Base-by-base conservation (phyloP, 2,113 vertebrate species). In the Sigmodon hispidus region DNA sequence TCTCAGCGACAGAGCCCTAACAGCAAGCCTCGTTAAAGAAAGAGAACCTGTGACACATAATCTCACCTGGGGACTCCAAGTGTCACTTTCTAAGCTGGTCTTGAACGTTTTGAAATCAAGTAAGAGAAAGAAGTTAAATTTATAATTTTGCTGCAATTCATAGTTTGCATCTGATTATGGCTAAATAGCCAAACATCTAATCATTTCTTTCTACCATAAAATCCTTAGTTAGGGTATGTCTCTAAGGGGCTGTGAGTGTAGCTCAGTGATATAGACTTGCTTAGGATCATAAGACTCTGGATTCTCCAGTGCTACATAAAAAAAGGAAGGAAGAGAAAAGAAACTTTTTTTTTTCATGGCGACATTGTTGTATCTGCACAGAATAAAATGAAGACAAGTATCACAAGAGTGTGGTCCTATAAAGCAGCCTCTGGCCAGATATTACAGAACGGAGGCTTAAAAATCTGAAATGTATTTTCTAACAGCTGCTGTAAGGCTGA, bases 81-180 rank as follows among this genome's bases (percentile, higher is more conserved):
- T 19, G 17, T 13, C 22, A 81, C 24, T n/a, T n/a, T n/a, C 40
- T 5, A 6, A 4, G 34, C 55, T 16, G 17, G 16, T 50, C 75
- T 61, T 26, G 3, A 73, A 29, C 43, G 31, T 13, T 81, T 93
- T 45, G 87, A 69, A 90, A 19, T 40, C 40, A 61, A 81, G 65
- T n/a, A 80, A 89, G 69, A 94, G 88, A 89, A 6, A 79, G 43
- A 81, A 85, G 29, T 61, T 86, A 12, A 92, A 45, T 85, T 65
- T 65, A 34, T 75, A 48, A 61, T 89, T 81, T 45, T 19, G 11
- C 19, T 26, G 15, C 24, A 3, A 63, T 80, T 87, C 26, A 26
- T 43, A 19, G 31, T 86, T 89, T 21, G 45, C 21, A 31, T 50
- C 9, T 40, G 34, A 76, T 65, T 26, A 22, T 70, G 31, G 31